Base-by-base conservation (phyloP, 2,888 invertebrate genomes). In the Clostera curtula region DNA sequence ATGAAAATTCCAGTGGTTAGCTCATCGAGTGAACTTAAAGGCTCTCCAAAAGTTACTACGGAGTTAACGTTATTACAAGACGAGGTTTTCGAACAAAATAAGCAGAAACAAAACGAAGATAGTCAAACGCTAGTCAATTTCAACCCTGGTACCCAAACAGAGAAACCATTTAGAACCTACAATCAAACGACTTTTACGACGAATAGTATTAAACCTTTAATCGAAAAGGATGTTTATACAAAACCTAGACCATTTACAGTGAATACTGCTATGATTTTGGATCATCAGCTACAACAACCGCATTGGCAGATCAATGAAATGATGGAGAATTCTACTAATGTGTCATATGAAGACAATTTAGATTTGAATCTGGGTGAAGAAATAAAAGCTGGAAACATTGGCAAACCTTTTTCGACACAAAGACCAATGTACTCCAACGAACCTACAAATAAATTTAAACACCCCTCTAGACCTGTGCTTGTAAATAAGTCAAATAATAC, bases 271-370 rank as follows among this genome's bases (percentile, higher is more conserved):
- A 49, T 60, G 7, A 66, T 74, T 7, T 56, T 82, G 14, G 82
- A 82, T 36, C 75, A 80, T 48, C 82, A 82, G 40, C 40, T 82
- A 19, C 83, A 83, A 33, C 80, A 82, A 47, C 83, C 83, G 6
- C 83, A 83, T 42, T 83, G 83, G 83, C 83, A 83, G 43, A 83
- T 83, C 11, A 83, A 83, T 47, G 70, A 83, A 28, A 55, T 83
- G 35, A 49, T 77, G 53, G 77, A 74, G 45, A 83, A 83, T 36
- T 41, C 59, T 1, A 72, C 73, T 5, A 82, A 76, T 30, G 41
- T 62, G 6, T 77, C 79, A 0, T 72, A 72, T 43, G 82, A 82
- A 61, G 80, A 82, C 11, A 74, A 61, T 34, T 32, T 80, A 7
- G 72, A 75, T 25, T 51, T 84, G 17, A 85, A 85, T 43, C 72